phyloP scores from a whole-genome alignment of 2,797 vertebrate genomes.

The Paedocypris micromegethes region DNA sequence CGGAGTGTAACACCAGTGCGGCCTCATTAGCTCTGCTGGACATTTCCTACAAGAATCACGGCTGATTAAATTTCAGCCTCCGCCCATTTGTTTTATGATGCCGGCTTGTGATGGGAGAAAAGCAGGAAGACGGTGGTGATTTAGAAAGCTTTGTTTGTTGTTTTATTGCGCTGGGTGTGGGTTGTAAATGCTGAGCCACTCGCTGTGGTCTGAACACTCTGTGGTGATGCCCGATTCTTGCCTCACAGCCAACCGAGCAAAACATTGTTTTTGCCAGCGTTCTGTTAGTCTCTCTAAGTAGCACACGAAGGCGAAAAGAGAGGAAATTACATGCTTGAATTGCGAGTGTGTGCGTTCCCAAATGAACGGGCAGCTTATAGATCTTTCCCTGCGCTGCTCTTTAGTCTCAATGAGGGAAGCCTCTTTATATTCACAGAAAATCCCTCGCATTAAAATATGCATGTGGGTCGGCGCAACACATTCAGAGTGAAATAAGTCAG shows the following conservation, averaged over 20 bases:
- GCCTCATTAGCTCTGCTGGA: slow-evolving; percentile 41
- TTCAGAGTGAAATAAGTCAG: slow-evolving; percentile 3
- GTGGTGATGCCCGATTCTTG: slow-evolving; percentile 24
- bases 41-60: slow-evolving; percentile 42
- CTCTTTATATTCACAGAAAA: slow-evolving; percentile 34
- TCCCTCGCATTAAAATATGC: slow-evolving; percentile 26
- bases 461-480: background rate
- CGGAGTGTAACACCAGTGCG: slow-evolving; percentile 41
- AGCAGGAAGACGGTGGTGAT: slow-evolving; percentile 41
- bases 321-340: slow-evolving; percentile 26
- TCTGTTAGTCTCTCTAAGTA: slow-evolving; percentile 27
- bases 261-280: slow-evolving; percentile 47
- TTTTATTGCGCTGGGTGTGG: slow-evolving; percentile 18
- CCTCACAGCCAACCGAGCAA: slow-evolving; percentile 36
- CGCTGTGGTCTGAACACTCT: slow-evolving; percentile 13
- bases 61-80: slow-evolving; percentile 49
- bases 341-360: slow-evolving; percentile 7
- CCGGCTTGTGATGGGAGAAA: slow-evolving; percentile 40
- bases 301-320: slow-evolving; percentile 26
- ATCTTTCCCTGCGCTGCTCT: slow-evolving; percentile 21
- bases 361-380: slow-evolving; percentile 6
- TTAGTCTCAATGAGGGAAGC: slow-evolving; percentile 21
- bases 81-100: slow-evolving; percentile 43
- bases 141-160: slow-evolving; percentile 16
- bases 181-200: slow-evolving; percentile 22